Base-by-base conservation (phyloP, 2,797 vertebrate genomes). In the Morus bassanus region DNA sequence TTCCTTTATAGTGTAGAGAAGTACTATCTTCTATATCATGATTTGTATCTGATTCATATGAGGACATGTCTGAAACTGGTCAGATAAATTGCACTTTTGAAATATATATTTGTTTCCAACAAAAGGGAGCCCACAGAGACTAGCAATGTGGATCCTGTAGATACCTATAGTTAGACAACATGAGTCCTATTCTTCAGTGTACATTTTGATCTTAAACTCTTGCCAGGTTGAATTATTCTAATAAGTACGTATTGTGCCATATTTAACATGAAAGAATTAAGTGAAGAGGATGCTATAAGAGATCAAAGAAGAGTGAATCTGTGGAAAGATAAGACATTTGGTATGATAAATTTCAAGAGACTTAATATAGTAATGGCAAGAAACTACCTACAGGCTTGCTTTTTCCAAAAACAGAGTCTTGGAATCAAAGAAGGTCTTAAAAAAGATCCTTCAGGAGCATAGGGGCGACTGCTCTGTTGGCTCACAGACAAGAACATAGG, bases 401-500 rank as follows among this genome's bases (percentile, higher is more conserved):
- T 60, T 95, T 93, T 92, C 68, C 23, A 46, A 70, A 91, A 78
- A 54, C 11, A 69, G 45, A 91, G 25, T 48, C 17, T 67, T 90
- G 88, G 51, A 93, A 92, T 94, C n/a, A 81, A 75, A 93, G 43
- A 57, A 70, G 48, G 23, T 81, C 61, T 78, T 92, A 75, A 65
- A 77, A 77, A 77, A 65, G 22, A 53, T 74, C 22, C 33, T 76
- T 73, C 21, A 63, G 9, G 35, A 89, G 23, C 7, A 18, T 72
- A 79, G 19, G 8, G 35, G 22, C 85, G 27, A 63, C 35, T 91
- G 46, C 19, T 86, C n/a, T 64, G 6, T 57, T 43, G 43, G 39
- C 23, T 76, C 17, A 28, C 22, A 57, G 30, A n/a, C 37, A 70
- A 46, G 33, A 84, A 35, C 21, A 57, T 35, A 37, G 0, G 9